Conservation (phyloP, 2,888 invertebrate species). For the Spilosoma lubricipeda region DNA sequence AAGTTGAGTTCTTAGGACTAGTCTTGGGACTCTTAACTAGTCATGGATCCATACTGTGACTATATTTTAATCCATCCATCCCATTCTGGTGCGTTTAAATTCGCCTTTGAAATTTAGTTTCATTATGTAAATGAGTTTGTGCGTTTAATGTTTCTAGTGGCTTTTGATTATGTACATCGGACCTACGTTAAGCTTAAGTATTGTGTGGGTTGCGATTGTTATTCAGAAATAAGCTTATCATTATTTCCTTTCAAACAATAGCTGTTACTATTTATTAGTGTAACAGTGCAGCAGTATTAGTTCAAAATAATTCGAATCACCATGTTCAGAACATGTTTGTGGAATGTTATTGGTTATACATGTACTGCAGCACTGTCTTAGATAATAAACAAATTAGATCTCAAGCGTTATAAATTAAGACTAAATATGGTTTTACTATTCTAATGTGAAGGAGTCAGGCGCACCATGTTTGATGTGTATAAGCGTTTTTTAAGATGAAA, state of each 20-base stretch:
- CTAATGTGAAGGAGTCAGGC: slow-evolving; percentile 36
- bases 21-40: neutral
- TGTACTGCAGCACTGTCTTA: slow-evolving; percentile 51
- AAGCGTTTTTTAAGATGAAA: slow-evolving; percentile 19
- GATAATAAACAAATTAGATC: slow-evolving; percentile 62
- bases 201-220: slow-evolving; percentile 48
- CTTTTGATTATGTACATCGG: slow-evolving; percentile 31
- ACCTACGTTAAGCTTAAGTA: slow-evolving; percentile 52
- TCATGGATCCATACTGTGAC: neutral
- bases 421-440: slow-evolving; percentile 43
- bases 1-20: neutral
- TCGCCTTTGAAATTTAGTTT: neutral
- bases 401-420: slow-evolving; percentile 62
- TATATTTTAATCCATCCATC: neutral
- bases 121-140: neutral
- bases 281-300: slow-evolving; percentile 42
- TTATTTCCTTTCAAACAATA: slow-evolving; percentile 33
- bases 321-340: slow-evolving; percentile 30
- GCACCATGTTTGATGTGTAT: slow-evolving; percentile 30
- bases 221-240: slow-evolving; percentile 41
- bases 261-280: slow-evolving; percentile 31
- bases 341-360: slow-evolving; percentile 29
- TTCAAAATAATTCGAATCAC: slow-evolving; percentile 18
- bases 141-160: slow-evolving; percentile 38
- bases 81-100: too few relatives aligned